Base-by-base conservation (phyloP, 1,140 invertebrate species). In the Drosophila nannoptera region DNA sequence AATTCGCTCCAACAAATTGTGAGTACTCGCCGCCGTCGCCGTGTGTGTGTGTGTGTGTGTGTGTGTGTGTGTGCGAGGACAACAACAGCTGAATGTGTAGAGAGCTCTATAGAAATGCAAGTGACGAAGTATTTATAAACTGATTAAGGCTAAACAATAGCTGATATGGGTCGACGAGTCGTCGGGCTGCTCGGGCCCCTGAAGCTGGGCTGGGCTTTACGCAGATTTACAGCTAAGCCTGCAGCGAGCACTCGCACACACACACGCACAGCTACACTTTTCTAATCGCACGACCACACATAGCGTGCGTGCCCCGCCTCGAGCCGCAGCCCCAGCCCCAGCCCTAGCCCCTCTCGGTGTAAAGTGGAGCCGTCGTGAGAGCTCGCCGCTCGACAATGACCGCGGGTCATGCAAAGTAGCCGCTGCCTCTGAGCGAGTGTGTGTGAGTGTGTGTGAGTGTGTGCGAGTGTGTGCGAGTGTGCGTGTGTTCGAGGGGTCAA, bases 91-190 rank as follows among this genome's bases (percentile, higher is more conserved):
- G 8, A 29, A 14, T 31, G 36, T 12, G 33, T 16, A 45, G 65
- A 73, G 31, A 35, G 42, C 56, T 14, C 46, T 43, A 52, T 64
- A 46, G 62, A 81, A 73, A 76, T 86, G 80, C 77, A 84, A 84
- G 80, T 84, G 80, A 84, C 73, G 80, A 86, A 74, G 76, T 84
- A 84, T 69, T 86, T 84, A 84, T 80, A 84, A 84, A 84, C 81
- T 84, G 80, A 84, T 84, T 84, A 84, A 74, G 40, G 76, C 73
- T 68, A 75, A 83, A 84, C 81, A 84, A 84, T 71, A 71, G 81
- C 69, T 84, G 80, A 84, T 84, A 77, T 84, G 80, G 80, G 80
- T 84, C 61, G 72, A 36, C 36, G 29, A 33, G 7, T 11, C 46
- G 22, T 6, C 11, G 29, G 16, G 11, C 32, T 14, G 7, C 45